These are phyloP conservation scores for Falco cherrug DNA, from an alignment of 2,797 vertebrate genomes.

Conservation along the genomic window DNA sequence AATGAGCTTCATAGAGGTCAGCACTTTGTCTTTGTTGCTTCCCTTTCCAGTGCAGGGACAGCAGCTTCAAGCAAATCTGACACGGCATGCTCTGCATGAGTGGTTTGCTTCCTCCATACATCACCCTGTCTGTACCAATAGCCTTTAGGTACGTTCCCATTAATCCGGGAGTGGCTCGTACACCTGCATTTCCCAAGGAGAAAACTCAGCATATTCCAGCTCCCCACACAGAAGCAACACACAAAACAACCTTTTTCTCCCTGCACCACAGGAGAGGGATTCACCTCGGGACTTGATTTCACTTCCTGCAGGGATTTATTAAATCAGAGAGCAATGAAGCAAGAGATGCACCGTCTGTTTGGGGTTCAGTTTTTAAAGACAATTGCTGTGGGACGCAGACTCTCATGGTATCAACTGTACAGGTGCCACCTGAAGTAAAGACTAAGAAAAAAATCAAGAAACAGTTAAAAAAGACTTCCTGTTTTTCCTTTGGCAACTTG, in stretches of 20 bases:
- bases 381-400: not conserved
- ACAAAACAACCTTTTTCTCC: not conserved
- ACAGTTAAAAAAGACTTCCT: not conserved
- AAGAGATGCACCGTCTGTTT: not conserved
- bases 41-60: constrained; percentile 21
- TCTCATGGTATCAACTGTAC: not conserved
- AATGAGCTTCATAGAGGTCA: constrained; percentile 8
- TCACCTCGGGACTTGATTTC: not conserved
- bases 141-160: not conserved
- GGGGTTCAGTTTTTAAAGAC: not conserved
- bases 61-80: constrained; percentile 52
- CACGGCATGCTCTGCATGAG: not conserved
- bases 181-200: constrained; percentile 35
- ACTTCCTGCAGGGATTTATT: not conserved
- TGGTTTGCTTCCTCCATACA: not conserved
- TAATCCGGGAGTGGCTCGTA: constrained; percentile 6
- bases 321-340: not conserved
- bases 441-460: not conserved
- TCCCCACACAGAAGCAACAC: not conserved
- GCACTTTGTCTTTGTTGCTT: constrained; percentile 57
- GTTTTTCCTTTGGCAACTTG: not conserved
- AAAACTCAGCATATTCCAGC: not conserved
- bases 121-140: not conserved
- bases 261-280: not conserved
- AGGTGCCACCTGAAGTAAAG: not conserved